Evolutionary conservation across 2,888 invertebrate genomes (phyloP).

Genomic region (Pristionchus arcanus): DNA sequence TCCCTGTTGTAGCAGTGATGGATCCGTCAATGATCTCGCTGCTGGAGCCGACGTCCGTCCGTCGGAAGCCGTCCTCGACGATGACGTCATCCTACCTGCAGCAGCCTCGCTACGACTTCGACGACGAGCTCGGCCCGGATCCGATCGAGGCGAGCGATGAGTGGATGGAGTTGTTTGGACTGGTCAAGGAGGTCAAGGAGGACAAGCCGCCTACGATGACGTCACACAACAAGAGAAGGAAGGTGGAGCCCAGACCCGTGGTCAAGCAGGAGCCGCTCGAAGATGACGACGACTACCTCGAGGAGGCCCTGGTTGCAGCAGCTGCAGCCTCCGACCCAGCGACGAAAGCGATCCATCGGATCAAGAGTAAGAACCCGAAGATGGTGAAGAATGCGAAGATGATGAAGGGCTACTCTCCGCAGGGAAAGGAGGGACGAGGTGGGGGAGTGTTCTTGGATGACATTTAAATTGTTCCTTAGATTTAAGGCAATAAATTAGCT

Average conservation of each 20-base stretch:
- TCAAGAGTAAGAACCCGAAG: neutral
- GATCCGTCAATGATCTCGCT: conserved; percentile 49
- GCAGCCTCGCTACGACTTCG: neutral
- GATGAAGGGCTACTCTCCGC: neutral
- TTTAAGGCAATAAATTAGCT: too few relatives aligned
- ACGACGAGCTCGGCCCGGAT: conserved; percentile 33
- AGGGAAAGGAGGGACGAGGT: neutral
- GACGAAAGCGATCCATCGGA: neutral
- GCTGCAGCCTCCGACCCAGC: neutral
- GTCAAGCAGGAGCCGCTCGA: neutral
- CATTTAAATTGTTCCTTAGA: too few relatives aligned
- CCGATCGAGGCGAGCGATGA: neutral
- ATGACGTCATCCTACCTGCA: neutral
- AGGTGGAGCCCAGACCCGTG: neutral
- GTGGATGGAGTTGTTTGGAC: neutral
- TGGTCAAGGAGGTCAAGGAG: neutral
- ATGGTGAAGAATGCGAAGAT: neutral
- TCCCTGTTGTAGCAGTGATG: conserved; percentile 3
- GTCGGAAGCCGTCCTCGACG: neutral
- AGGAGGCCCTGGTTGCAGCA: neutral
- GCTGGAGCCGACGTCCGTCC: neutral
- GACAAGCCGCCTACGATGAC: neutral
- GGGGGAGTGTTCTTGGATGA: too few relatives aligned
- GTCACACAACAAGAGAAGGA: neutral
- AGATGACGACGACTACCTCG: neutral